Evolutionary conservation across 2,888 invertebrate species (phyloP).

Genomic region (Eumerus sabulonum): DNA sequence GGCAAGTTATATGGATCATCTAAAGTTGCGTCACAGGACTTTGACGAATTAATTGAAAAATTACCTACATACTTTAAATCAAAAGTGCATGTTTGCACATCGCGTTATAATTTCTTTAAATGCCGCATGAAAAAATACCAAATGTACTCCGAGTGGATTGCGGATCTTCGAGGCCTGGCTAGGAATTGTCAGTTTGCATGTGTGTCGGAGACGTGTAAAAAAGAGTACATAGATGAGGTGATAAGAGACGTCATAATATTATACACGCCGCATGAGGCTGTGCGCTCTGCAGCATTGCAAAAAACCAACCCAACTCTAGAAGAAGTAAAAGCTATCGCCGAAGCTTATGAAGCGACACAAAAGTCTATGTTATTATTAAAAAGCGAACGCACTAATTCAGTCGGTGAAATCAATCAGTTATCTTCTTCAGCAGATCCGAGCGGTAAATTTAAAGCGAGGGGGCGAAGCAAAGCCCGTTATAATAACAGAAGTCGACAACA

Average conservation of each 20-base stretch:
- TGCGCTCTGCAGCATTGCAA: conserved; percentile 27
- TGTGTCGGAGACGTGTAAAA: conserved; percentile 19
- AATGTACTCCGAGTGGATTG: conserved; percentile 29
- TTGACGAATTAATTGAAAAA: conserved; percentile 6
- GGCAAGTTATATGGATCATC: conserved; percentile 28
- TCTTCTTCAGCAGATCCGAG: conserved; percentile 1
- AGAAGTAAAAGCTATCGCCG: conserved; percentile 27
- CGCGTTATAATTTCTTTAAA: conserved; percentile 31
- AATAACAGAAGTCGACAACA: conserved; percentile 20
- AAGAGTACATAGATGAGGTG: conserved; percentile 31
- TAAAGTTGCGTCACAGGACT: not conserved
- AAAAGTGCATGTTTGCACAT: conserved; percentile 21
- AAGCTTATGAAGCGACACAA: conserved; percentile 30
- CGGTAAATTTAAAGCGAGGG: not conserved
- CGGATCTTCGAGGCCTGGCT: conserved; percentile 31
- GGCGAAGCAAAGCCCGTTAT: conserved; percentile 9
- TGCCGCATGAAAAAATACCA: conserved; percentile 35
- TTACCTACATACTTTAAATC: conserved; percentile 19
- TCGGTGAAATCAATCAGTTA: conserved; percentile 21
- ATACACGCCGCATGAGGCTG: conserved; percentile 31
- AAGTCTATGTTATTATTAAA: conserved; percentile 26
- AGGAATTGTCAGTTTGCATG: conserved; percentile 34
- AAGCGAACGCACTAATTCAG: conserved; percentile 13
- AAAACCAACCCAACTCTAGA: conserved; percentile 36
- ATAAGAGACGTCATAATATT: too few species aligned